phyloP scores from a whole-genome alignment of 2,113 vertebrate genomes.

The Spilogale gracilis region DNA sequence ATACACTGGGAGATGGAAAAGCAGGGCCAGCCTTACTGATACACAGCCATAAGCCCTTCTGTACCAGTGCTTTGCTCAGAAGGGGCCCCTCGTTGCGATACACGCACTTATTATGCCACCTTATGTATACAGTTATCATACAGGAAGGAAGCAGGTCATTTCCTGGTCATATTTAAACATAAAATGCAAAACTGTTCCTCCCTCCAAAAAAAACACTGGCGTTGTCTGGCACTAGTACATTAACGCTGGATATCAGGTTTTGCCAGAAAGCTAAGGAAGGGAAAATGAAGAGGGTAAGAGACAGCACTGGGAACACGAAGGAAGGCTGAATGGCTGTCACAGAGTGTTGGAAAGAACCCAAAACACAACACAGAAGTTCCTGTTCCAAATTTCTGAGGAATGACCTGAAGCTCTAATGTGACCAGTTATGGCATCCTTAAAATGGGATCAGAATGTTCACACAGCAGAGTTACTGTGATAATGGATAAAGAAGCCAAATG shows the following conservation, averaged over 20 bases:
- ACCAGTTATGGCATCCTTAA: background rate
- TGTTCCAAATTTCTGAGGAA: background rate
- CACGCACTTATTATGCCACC: background rate
- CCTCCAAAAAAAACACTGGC: background rate
- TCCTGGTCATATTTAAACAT: background rate
- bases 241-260: background rate
- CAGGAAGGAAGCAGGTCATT: background rate
- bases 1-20: background rate
- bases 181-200: background rate
- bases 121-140: background rate
- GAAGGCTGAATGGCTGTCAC: background rate
- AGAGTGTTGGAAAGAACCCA: background rate
- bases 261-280: background rate
- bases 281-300: background rate
- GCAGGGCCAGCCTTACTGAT: background rate
- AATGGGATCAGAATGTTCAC: background rate
- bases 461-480: background rate
- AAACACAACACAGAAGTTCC: background rate
- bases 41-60: rapidly evolving
- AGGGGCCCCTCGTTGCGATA: background rate
- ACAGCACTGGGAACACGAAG: background rate
- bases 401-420: background rate
- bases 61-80: background rate
- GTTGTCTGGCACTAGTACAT: background rate
- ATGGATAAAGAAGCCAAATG: background rate